Base-by-base conservation (phyloP, 2,888 invertebrate species). In the Idaea biselata region DNA sequence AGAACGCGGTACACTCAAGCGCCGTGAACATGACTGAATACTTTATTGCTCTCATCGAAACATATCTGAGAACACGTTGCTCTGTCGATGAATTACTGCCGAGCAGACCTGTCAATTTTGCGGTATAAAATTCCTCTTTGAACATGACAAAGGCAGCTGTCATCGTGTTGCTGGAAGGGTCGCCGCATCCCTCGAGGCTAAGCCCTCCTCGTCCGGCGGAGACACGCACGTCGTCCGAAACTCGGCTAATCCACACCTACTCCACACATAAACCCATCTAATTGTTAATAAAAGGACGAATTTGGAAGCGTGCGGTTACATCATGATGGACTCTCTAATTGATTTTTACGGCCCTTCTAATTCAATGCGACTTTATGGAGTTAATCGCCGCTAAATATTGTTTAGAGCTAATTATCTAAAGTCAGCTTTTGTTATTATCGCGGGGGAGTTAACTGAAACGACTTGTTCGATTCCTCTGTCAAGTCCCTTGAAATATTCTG, bases 261-360 rank as follows among this genome's bases (percentile, higher is more conserved):
- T 87, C 84, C 81, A 79, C 88, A 90, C 87, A 89, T 90, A 90
- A 91, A 91, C 87, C 90, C 89, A 88, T 88, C 91, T 91, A 91
- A 91, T 91, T 91, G 91, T 90, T 89, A 91, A 91, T 91, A 91
- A 91, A 89, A 88, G 87, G 84, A 86, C 84, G 79, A 79, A 85
- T 86, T 86, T 83, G 80, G 88, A 86, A 84, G 87, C 88, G 88
- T 89, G 88, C 84, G 88, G 88, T 87, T 85, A 87, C 88, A 87
- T 84, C 86, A 85, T 83, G 75, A 79, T 79, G 78, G 78, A 81
- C 78, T 76, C 75, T 81, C 82, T 91, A 91, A 91, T 90, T 89
- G 89, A 89, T 90, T 89, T 91, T 90, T 90, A 90, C 84, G 83
- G 82, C 83, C 78, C 79, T 80, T 78, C 82, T 83, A 86, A 89